Conservation (phyloP, 2,888 invertebrate species). For the Heliconius aoede region DNA sequence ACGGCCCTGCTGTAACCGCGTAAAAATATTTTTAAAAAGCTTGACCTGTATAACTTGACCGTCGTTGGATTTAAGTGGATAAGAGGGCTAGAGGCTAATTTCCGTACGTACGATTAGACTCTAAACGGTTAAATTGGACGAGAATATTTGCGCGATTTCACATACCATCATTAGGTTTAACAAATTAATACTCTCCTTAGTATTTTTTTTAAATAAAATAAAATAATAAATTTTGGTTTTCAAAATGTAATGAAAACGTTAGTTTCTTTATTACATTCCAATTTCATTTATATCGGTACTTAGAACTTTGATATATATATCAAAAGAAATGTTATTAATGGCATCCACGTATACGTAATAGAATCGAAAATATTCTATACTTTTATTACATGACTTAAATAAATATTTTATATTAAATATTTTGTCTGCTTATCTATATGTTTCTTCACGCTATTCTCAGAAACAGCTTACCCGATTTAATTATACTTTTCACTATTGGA, state of each 20-base stretch:
- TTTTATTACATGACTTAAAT: no score
- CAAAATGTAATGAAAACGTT: not conserved
- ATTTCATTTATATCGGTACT: no score
- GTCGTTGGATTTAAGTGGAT: slow-evolving; percentile 26
- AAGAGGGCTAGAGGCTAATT: slow-evolving; percentile 36
- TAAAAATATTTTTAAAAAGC: not conserved
- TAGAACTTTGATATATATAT: no score
- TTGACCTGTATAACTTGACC: not conserved
- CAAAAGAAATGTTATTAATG: no score
- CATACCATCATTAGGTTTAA: slow-evolving; percentile 21
- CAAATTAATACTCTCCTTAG: not conserved
- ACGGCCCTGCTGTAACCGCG: no score
- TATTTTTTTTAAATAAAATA: slow-evolving; percentile 4
- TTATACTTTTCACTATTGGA: no score
- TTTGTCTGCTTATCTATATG: no score
- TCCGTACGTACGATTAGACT: slow-evolving; percentile 33
- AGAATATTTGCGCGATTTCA: slow-evolving; percentile 34
- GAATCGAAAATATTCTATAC: no score
- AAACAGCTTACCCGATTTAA: no score
- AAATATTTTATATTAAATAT: no score
- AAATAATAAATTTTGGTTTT: not conserved
- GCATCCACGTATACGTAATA: no score
- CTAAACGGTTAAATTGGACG: slow-evolving; percentile 32
- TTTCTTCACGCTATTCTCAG: no score
- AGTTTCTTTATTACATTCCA: not conserved